Evolutionary conservation across 2,113 vertebrate species (phyloP).

Genomic region (Calidris pygmaea): DNA sequence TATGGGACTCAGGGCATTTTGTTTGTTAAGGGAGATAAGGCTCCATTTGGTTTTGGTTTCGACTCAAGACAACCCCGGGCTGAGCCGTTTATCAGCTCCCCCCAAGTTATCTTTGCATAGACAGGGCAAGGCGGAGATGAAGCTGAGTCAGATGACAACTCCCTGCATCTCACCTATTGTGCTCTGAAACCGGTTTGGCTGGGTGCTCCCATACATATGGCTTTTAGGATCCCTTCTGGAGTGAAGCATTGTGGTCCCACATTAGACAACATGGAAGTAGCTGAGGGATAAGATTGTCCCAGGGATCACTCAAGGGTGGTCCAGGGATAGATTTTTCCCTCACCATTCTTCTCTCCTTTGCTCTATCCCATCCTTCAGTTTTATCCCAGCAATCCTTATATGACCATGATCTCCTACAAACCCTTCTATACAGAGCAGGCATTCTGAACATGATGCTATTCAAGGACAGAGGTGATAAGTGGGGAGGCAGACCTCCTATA

Average conservation of each 20-base stretch:
- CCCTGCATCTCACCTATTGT: too few species aligned
- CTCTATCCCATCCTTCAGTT: not conserved
- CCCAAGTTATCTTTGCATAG: too few species aligned
- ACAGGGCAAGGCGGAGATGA: too few species aligned
- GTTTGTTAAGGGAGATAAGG: too few species aligned
- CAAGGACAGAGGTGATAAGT: not conserved
- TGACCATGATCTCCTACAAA: not conserved
- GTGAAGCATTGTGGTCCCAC: not conserved
- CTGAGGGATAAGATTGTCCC: not conserved
- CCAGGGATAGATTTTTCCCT: not conserved
- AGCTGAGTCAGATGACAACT: too few species aligned
- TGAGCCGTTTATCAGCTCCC: too few species aligned
- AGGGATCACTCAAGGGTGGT: not conserved
- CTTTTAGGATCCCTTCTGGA: not conserved
- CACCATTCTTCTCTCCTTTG: not conserved
- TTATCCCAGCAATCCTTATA: not conserved
- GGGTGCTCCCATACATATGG: too few species aligned
- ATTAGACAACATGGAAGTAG: not conserved
- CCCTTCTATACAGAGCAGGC: not conserved
- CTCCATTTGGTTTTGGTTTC: too few species aligned
- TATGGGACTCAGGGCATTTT: too few species aligned
- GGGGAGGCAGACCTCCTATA: not conserved
- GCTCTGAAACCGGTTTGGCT: too few species aligned
- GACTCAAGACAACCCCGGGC: too few species aligned
- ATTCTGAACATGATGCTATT: not conserved